These are phyloP conservation scores for Salarias fasciatus DNA, from an alignment of 2,797 vertebrate genomes.

Conservation along the genomic window DNA sequence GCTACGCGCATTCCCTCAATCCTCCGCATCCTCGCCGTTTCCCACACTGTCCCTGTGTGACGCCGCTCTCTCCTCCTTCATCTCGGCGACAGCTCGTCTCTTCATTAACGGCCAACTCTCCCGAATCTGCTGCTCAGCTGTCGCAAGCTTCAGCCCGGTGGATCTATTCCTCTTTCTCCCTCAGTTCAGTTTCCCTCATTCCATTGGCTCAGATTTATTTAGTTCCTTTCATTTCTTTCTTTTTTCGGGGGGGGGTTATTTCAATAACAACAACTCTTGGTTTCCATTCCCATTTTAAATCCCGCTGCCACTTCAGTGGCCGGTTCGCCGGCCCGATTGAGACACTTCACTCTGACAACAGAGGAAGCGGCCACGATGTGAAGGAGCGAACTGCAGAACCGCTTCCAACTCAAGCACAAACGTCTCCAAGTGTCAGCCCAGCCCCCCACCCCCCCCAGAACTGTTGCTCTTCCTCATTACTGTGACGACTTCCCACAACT, in stretches of 20 bases:
- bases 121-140: conserved; percentile 19
- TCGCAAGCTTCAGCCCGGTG: not conserved
- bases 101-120: conserved; percentile 14
- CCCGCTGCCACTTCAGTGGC: not conserved
- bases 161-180: conserved; percentile 7
- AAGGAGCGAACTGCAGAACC: not conserved
- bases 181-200: no score
- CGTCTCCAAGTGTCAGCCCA: no score
- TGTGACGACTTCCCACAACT: not conserved
- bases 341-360: not conserved
- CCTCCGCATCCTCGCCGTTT: conserved; percentile 15
- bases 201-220: no score
- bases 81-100: conserved; percentile 19
- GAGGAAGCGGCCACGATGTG: not conserved
- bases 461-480: not conserved
- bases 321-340: not conserved
- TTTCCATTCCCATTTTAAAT: not conserved
- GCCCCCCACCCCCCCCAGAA: not conserved
- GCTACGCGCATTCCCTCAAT: conserved; percentile 21
- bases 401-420: not conserved
- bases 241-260: not conserved
- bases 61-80: conserved; percentile 4
- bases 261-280: no score
- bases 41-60: conserved; percentile 2
- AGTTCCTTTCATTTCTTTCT: not conserved